These are phyloP conservation scores for Leptinotarsa undecemlineata DNA, from an alignment of 1,140 invertebrate species.

Conservation along the genomic window DNA sequence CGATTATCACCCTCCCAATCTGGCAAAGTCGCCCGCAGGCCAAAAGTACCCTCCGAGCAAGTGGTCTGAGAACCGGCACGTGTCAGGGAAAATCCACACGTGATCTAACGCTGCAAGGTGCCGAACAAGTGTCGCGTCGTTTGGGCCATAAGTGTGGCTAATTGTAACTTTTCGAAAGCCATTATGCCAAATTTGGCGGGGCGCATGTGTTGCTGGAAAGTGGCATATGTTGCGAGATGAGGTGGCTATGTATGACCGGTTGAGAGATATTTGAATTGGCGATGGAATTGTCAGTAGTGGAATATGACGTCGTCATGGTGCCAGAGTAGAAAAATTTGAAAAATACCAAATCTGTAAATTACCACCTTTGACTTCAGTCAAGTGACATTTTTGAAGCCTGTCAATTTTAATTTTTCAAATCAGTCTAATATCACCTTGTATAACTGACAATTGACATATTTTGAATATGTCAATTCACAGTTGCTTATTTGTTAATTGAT, in stretches of 20 bases:
- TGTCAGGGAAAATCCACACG: slow-evolving; percentile 42
- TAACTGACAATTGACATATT: too few relatives aligned
- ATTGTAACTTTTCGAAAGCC: slow-evolving; percentile 14
- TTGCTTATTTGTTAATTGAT: too few relatives aligned
- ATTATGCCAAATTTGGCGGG: background rate
- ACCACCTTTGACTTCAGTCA: too few relatives aligned
- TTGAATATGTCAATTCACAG: too few relatives aligned
- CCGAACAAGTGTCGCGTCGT: slow-evolving; percentile 31
- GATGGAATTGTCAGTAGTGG: too few relatives aligned
- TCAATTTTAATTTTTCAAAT: too few relatives aligned
- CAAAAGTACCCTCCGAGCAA: slow-evolving; percentile 15
- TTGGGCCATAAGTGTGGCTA: slow-evolving; percentile 7
- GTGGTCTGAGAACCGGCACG: slow-evolving; percentile 40
- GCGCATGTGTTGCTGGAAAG: background rate
- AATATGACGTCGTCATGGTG: too few relatives aligned
- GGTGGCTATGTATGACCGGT: background rate
- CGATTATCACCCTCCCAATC: background rate
- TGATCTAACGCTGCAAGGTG: slow-evolving; percentile 24
- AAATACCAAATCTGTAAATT: too few relatives aligned
- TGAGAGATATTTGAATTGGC: background rate
- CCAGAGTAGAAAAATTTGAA: too few relatives aligned
- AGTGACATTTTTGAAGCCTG: too few relatives aligned
- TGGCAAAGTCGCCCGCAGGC: background rate
- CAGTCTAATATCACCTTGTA: too few relatives aligned
- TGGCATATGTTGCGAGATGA: background rate